Conservation (phyloP, 2,113 vertebrate genomes). For the Dipodomys stephensi region DNA sequence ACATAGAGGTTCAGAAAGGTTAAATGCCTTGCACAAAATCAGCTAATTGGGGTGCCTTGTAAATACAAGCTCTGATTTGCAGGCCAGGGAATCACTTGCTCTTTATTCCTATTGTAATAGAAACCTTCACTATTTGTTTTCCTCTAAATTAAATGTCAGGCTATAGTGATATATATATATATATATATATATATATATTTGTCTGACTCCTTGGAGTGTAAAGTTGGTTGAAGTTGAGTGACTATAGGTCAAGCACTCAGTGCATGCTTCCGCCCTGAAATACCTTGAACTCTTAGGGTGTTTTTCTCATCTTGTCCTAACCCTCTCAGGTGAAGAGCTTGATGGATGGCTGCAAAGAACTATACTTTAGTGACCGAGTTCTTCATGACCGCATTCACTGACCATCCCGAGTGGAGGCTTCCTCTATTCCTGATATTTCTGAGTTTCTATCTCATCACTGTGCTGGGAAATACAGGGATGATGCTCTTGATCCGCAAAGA, state of each 20-base stretch:
- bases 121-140: neutral
- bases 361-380: neutral
- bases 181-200: neutral
- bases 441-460: conserved; percentile 71
- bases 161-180: neutral
- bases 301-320: neutral
- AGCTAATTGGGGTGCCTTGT: neutral
- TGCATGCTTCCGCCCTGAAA: neutral
- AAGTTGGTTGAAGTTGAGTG: neutral
- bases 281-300: neutral
- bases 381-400: conserved; percentile 57
- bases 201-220: neutral
- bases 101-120: neutral
- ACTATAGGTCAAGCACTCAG: neutral
- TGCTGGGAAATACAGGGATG: conserved; percentile 63
- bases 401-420: neutral
- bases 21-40: conserved; percentile 52
- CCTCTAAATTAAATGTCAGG: neutral
- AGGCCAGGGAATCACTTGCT: neutral
- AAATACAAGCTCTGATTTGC: neutral
- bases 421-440: conserved; percentile 68
- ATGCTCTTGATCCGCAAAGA: conserved; percentile 49
- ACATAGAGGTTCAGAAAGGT: too few relatives aligned
- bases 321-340: accelerated
- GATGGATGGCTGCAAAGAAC: conserved; percentile 55